These are phyloP conservation scores for Mesocricetus auratus DNA, from an alignment of 2,113 vertebrate species.

Conservation along the genomic window DNA sequence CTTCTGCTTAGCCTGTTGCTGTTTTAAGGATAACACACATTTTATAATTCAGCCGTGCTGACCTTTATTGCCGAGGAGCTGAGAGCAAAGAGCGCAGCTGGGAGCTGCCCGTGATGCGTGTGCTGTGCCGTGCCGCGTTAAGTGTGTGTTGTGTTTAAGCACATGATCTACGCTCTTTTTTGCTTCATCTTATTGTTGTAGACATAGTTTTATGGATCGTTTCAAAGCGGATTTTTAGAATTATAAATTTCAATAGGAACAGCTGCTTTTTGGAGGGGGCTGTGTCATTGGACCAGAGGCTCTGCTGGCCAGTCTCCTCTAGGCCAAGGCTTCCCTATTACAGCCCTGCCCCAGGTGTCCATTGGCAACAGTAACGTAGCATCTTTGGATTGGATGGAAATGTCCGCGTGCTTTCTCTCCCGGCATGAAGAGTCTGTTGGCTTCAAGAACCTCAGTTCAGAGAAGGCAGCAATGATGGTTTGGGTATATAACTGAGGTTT, in stretches of 20 bases:
- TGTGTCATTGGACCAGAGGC: accelerated
- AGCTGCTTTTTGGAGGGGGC: background rate
- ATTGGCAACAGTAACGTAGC: too few relatives aligned
- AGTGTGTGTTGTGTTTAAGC: too few relatives aligned
- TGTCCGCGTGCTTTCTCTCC: background rate
- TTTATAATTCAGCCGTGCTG: background rate
- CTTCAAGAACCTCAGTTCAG: background rate
- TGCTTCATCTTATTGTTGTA: background rate
- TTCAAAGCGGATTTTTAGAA: background rate
- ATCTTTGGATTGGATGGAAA: too few relatives aligned
- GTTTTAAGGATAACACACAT: background rate
- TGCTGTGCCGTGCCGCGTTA: accelerated
- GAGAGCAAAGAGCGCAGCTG: background rate
- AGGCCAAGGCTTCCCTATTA: background rate
- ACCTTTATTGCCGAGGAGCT: background rate
- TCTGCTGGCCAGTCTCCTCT: background rate
- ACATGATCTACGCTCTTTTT: background rate
- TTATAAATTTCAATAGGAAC: background rate
- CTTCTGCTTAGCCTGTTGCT: background rate
- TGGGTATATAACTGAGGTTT: background rate
- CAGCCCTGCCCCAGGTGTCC: background rate
- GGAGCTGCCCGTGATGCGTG: background rate
- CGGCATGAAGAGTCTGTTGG: background rate
- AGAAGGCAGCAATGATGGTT: background rate
- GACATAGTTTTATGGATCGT: background rate